phyloP scores from a whole-genome alignment of 2,888 invertebrate genomes.

The Microctonus brassicae region DNA sequence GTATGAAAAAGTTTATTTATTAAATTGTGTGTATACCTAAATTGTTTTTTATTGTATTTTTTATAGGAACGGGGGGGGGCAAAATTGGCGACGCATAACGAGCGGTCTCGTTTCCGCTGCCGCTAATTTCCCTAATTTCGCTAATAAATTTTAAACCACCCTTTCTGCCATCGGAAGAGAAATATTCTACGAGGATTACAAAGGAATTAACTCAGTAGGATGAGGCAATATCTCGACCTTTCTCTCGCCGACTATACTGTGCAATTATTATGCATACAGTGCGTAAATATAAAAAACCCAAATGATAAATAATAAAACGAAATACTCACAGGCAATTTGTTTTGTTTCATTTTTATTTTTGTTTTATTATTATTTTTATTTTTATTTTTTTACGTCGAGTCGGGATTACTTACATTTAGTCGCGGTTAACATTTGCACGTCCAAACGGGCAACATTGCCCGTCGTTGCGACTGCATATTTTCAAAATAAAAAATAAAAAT shows the following conservation, averaged over 20 bases:
- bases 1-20: no score
- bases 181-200: conserved; percentile 61
- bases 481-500: not conserved
- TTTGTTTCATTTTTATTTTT: not conserved
- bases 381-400: not conserved
- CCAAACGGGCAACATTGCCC: not conserved
- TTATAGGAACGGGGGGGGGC: not conserved
- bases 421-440: not conserved
- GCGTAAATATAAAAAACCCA: not conserved
- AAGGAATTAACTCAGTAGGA: conserved; percentile 60
- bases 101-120: conserved; percentile 44
- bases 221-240: conserved; percentile 41
- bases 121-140: conserved; percentile 63
- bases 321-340: conserved; percentile 6
- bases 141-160: conserved; percentile 58
- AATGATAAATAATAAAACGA: conserved; percentile 8
- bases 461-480: not conserved
- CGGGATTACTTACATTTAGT: not conserved
- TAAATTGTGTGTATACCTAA: no score
- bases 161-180: conserved; percentile 43
- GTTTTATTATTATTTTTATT: not conserved
- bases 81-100: conserved; percentile 46
- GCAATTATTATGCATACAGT: conserved; percentile 7
- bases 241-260: conserved; percentile 31
- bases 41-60: not conserved